phyloP scores from a whole-genome alignment of 2,797 vertebrate genomes.

The Sebastes paucispinis region DNA sequence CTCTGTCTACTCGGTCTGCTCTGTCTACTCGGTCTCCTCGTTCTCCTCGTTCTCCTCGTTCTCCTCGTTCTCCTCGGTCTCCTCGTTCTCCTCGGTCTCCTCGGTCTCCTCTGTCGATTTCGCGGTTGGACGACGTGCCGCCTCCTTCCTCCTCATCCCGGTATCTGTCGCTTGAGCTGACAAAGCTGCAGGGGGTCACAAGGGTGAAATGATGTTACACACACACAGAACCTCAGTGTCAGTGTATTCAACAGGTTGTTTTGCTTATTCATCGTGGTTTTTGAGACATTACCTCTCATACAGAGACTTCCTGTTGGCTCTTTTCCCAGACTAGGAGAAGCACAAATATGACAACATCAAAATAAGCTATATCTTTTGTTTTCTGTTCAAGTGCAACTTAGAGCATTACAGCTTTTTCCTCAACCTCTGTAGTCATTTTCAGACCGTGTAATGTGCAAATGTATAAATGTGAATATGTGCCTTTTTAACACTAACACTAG shows the following conservation, averaged over 20 bases:
- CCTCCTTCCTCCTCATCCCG: slow-evolving; percentile 81
- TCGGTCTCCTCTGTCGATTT: slow-evolving; percentile 61
- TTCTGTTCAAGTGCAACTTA: not conserved
- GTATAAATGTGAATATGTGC: not conserved
- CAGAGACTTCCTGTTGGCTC: slow-evolving; percentile 88
- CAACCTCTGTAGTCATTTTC: not conserved
- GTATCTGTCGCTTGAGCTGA: slow-evolving; percentile 86
- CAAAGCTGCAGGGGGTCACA: slow-evolving; percentile 81
- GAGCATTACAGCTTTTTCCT: slow-evolving; percentile 67
- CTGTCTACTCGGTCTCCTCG: slow-evolving; percentile 9
- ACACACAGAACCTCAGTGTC: not conserved
- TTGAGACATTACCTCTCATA: slow-evolving; percentile 88
- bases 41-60: too few relatives aligned
- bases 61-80: accelerated
- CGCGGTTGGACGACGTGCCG: slow-evolving; percentile 44
- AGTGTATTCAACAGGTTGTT: not conserved
- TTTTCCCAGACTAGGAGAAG: slow-evolving; percentile 82
- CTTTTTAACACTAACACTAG: not conserved
- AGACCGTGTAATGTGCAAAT: not conserved
- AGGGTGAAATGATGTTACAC: not conserved
- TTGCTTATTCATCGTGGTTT: not conserved
- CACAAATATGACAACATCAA: slow-evolving; percentile 15
- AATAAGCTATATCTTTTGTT: not conserved
- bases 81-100: slow-evolving; percentile 21
- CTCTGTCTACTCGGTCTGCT: slow-evolving; percentile 29